Evolutionary conservation across 2,113 vertebrate genomes (phyloP), one percentile per base, ranked within the genome.

Genomic region (Tor tambroides): DNA sequence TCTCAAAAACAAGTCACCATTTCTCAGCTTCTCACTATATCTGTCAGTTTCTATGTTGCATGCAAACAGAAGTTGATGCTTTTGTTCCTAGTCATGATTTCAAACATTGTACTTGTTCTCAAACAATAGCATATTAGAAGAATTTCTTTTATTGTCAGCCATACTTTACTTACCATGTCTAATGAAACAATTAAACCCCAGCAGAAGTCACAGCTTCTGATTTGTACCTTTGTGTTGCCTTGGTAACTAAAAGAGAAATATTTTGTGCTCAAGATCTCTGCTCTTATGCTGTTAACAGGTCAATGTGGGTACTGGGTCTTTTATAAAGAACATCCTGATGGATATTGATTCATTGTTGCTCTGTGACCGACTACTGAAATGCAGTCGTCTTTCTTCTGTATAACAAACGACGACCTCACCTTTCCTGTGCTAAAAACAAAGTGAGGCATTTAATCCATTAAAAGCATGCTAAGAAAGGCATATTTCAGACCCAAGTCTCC

Each of bases 121-220:
- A 2, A 51, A 35, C 77, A 79, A 59, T 10, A 79, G 41, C 26
- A 77, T 17, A 54, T 54, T 19, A 54, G 32, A 59, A 11, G 2
- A n/a, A n/a, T n/a, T 63, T 19, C 5, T 41, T 38, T 5, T 63
- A 61, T 14, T 41, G 56, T 41, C 35, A 35, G 51, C n/a, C 23
- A 63, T 59, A 63, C 30, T 79, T 79, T 80, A 80, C 63, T 80
- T 59, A 61, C 23, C 30, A 56, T 80, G n/a, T 38, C 32, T 61
- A 82, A 82, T 67, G 38, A 67, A 46, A 41, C 38, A 28, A 67
- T 49, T 82, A 30, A 82, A 28, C 6, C 21, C 59, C 54, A 81
- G 59, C 59, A 8, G 54, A 81, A 59, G 35, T 65, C 9, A 67
- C 32, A 49, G 35, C 4, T 46, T 43, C 6, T 43, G 56, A 82